Evolutionary conservation across 2,797 vertebrate genomes (phyloP).

Genomic region (Thripadectes ignobilis): DNA sequence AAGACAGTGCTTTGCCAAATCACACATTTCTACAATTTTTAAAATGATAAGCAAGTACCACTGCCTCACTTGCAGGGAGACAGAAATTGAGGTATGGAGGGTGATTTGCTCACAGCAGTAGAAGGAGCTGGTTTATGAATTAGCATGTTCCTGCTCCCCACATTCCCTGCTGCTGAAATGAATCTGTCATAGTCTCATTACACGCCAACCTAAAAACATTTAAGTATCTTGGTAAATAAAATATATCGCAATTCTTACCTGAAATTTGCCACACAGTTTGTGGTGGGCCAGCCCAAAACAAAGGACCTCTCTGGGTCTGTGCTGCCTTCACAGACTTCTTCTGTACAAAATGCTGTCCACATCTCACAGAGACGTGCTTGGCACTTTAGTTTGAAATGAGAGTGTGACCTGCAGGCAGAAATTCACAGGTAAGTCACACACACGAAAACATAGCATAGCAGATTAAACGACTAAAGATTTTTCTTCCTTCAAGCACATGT

Average conservation of each 20-base stretch:
- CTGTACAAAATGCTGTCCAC: slow-evolving; percentile 92
- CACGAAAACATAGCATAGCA: neutral
- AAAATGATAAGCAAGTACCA: neutral
- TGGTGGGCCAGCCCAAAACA: slow-evolving; percentile 94
- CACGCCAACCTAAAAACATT: neutral
- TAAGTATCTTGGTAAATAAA: neutral
- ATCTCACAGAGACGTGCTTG: slow-evolving; percentile 87
- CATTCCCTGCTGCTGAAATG: neutral
- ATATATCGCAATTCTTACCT: slow-evolving; percentile 76
- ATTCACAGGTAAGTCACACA: neutral
- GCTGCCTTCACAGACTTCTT: slow-evolving; percentile 93
- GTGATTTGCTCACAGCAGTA: neutral
- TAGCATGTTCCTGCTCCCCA: neutral
- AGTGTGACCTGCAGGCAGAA: slow-evolving; percentile 79
- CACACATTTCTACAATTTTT: neutral
- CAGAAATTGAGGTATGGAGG: neutral
- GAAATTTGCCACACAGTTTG: slow-evolving; percentile 93
- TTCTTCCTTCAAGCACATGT: neutral
- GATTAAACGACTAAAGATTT: neutral
- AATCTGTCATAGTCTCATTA: neutral
- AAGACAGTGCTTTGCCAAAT: neutral
- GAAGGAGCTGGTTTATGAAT: neutral
- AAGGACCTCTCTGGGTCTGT: slow-evolving; percentile 85
- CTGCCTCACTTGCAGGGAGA: neutral
- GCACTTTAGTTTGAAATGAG: slow-evolving; percentile 88